Evolutionary conservation across 1,140 invertebrate species (phyloP).

Genomic region (Drosophila baimaii): DNA sequence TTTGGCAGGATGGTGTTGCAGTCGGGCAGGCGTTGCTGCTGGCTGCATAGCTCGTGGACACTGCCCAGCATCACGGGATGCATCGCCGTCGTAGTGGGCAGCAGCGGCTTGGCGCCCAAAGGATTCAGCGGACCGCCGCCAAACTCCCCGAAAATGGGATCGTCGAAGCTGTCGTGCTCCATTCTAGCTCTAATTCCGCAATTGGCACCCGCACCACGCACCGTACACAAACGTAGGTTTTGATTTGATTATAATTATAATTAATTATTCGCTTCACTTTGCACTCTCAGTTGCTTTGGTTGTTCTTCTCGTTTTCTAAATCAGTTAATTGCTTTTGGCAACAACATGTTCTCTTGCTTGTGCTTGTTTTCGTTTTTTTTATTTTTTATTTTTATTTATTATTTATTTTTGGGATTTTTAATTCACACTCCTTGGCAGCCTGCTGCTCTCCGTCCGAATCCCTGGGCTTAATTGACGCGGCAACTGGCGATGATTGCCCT

Average conservation of each 20-base stretch:
- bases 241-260: conserved; percentile 52
- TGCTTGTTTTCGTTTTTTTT: conserved; percentile 1
- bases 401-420: neutral
- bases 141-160: conserved; percentile 91
- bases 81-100: conserved; percentile 77
- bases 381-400: conserved; percentile 9
- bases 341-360: conserved; percentile 34
- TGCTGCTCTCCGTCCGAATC: conserved; percentile 66
- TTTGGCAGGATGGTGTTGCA: conserved; percentile 81
- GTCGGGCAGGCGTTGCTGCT: conserved; percentile 77
- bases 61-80: conserved; percentile 88
- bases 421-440: conserved; percentile 40
- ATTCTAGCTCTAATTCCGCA: conserved; percentile 79
- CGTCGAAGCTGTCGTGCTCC: conserved; percentile 90
- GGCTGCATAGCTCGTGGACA: conserved; percentile 71
- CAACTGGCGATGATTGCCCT: conserved; percentile 83
- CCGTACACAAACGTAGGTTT: conserved; percentile 25
- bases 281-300: neutral
- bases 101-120: conserved; percentile 80
- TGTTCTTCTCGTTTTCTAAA: conserved; percentile 47
- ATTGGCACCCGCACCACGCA: conserved; percentile 18
- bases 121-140: conserved; percentile 76
- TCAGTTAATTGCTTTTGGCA: conserved; percentile 79
- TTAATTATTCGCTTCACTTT: conserved; percentile 40
- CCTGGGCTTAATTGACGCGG: conserved; percentile 82